These are phyloP conservation scores for Drosophila sproati DNA, from an alignment of 1,140 invertebrate genomes.

Conservation along the genomic window DNA sequence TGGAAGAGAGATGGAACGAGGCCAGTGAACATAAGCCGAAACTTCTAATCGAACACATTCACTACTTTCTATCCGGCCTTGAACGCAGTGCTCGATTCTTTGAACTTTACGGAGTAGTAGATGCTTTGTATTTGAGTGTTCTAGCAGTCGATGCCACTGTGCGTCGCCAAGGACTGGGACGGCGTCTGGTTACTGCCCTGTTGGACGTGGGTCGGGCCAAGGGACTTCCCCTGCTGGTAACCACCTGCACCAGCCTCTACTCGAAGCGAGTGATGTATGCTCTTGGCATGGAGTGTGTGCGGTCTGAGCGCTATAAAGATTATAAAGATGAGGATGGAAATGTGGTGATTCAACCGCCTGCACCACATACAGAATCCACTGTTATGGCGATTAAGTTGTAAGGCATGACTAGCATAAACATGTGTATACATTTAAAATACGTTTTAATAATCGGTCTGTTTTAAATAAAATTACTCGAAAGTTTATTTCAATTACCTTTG, in stretches of 20 bases:
- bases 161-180: constrained; percentile 52
- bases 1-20: constrained; percentile 43
- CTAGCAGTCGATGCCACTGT: constrained; percentile 46
- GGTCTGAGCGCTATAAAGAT: constrained; percentile 35
- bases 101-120: constrained; percentile 27
- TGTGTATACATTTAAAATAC: too few species aligned
- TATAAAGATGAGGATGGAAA: constrained; percentile 46
- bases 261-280: constrained; percentile 41
- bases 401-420: neutral
- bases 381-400: constrained; percentile 44
- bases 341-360: constrained; percentile 36
- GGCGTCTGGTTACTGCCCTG: constrained; percentile 38
- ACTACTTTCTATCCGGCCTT: constrained; percentile 45
- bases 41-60: constrained; percentile 11
- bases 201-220: constrained; percentile 43
- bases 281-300: constrained; percentile 50
- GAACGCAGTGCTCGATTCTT: constrained; percentile 51
- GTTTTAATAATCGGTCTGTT: too few species aligned
- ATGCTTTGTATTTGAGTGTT: constrained; percentile 57
- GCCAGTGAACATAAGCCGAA: constrained; percentile 17
- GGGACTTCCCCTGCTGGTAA: constrained; percentile 44
- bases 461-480: too few species aligned
- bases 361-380: constrained; percentile 44
- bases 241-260: constrained; percentile 57
- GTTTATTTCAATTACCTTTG: too few species aligned